These are phyloP conservation scores for Goniozus legneri DNA, from an alignment of 1,140 invertebrate genomes.

Conservation along the genomic window DNA sequence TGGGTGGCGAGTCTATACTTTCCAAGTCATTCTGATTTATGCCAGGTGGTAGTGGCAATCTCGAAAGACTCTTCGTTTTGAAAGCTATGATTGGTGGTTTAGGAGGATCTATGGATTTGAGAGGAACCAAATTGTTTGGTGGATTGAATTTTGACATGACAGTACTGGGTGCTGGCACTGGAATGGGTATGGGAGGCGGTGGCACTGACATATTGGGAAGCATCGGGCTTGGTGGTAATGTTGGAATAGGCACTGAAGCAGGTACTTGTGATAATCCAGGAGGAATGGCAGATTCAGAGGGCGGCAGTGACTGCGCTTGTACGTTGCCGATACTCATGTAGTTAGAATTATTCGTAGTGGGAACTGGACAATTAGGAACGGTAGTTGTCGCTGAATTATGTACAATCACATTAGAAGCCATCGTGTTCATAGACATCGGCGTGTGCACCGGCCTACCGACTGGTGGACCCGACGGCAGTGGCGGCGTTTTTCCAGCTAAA, in stretches of 20 bases:
- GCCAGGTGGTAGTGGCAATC: slow-evolving; percentile 80
- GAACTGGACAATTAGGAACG: slow-evolving; percentile 13
- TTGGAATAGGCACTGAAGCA: slow-evolving; percentile 32
- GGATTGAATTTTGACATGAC: slow-evolving; percentile 46
- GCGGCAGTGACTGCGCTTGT: slow-evolving; percentile 24
- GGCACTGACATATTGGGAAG: slow-evolving; percentile 31
- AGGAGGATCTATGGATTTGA: slow-evolving; percentile 45
- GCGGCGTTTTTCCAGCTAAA: slow-evolving; percentile 36
- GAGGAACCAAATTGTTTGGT: slow-evolving; percentile 44
- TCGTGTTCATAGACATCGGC: slow-evolving; percentile 4
- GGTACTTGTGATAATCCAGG: slow-evolving; percentile 28
- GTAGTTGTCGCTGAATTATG: slow-evolving; percentile 18
- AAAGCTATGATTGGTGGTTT: slow-evolving; percentile 45
- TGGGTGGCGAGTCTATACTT: slow-evolving; percentile 68
- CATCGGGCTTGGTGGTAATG: slow-evolving; percentile 22
- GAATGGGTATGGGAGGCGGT: slow-evolving; percentile 32
- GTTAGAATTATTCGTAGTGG: slow-evolving; percentile 17
- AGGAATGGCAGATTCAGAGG: slow-evolving; percentile 7
- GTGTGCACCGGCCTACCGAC: slow-evolving; percentile 12
- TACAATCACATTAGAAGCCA: slow-evolving; percentile 5
- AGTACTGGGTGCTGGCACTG: slow-evolving; percentile 39
- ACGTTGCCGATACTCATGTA: slow-evolving; percentile 13
- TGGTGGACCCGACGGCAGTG: slow-evolving; percentile 28
- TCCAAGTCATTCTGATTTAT: slow-evolving; percentile 76
- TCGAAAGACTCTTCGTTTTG: slow-evolving; percentile 67